These are phyloP conservation scores for Harpegnathos saltator DNA, from an alignment of 1,140 invertebrate species.

Conservation along the genomic window DNA sequence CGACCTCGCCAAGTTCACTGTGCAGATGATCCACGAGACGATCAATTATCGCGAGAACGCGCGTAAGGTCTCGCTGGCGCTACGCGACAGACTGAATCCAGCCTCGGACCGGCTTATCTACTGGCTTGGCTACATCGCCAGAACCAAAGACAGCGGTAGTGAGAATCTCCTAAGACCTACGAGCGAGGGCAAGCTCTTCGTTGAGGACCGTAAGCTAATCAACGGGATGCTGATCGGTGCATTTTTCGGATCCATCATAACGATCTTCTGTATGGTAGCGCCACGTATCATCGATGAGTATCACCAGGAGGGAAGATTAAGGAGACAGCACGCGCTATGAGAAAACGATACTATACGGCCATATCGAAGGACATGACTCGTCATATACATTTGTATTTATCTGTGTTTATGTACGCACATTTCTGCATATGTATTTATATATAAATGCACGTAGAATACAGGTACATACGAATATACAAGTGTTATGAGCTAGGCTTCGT, in stretches of 20 bases:
- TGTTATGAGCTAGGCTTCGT: conserved; percentile 78
- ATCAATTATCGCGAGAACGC: conserved; percentile 78
- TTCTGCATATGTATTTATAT: conserved; percentile 82
- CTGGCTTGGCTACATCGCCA: conserved; percentile 80
- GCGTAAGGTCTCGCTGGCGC: conserved; percentile 77
- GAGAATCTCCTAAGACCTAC: conserved; percentile 73
- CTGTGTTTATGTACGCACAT: conserved; percentile 40
- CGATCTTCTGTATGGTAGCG: conserved; percentile 60
- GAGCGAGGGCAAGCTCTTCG: conserved; percentile 72
- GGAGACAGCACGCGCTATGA: conserved; percentile 76
- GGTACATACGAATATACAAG: conserved; percentile 83
- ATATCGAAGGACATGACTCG: background rate
- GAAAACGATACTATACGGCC: background rate
- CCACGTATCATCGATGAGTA: background rate
- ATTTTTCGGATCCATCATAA: conserved; percentile 73
- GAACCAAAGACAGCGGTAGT: conserved; percentile 73
- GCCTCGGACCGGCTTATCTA: conserved; percentile 81
- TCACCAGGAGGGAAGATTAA: conserved; percentile 64
- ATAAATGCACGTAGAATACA: conserved; percentile 84
- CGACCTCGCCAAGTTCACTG: conserved; percentile 36
- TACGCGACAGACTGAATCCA: conserved; percentile 81
- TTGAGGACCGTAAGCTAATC: conserved; percentile 79
- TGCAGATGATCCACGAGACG: conserved; percentile 76
- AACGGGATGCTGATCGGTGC: conserved; percentile 78
- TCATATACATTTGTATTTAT: conserved; percentile 2